A percentile compares a stretch with the other conserved stretches of the same genome.
These are phyloP conservation scores for Metalampra italica DNA, from an alignment of 2,888 invertebrate species.

Conservation along the genomic window DNA sequence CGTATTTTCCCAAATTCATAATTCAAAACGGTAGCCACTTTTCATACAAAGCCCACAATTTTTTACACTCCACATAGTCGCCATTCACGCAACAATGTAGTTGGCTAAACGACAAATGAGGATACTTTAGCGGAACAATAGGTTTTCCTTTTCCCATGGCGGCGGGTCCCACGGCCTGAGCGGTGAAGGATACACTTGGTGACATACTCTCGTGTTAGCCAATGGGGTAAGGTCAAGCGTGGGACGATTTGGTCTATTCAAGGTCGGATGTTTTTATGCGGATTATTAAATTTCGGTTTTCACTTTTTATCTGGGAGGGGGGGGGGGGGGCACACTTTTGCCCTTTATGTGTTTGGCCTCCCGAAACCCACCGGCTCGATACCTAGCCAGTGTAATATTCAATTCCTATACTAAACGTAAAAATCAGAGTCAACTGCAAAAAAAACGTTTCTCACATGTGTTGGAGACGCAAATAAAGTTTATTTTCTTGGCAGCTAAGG, in stretches of 20 bases:
- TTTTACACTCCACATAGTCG: neutral
- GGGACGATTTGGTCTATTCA: neutral
- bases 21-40: neutral
- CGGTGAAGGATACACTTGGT: constrained; percentile 4
- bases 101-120: neutral
- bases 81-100: neutral
- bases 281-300: no score
- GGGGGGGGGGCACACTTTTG: no score
- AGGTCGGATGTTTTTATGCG: neutral
- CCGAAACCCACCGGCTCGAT: no score
- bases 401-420: no score
- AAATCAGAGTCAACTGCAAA: no score
- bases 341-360: no score
- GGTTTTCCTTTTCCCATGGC: constrained; percentile 43
- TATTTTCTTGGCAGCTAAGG: no score
- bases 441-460: no score
- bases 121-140: constrained; percentile 28
- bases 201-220: neutral
- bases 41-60: neutral
- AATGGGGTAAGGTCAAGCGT: constrained; percentile 4
- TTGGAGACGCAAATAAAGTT: no score
- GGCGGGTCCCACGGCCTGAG: constrained; percentile 42
- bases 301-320: neutral
- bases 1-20: neutral
- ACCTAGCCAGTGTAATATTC: no score